Conservation (phyloP, 2,888 invertebrate genomes). For the Rhagophthalmus giganteus region DNA sequence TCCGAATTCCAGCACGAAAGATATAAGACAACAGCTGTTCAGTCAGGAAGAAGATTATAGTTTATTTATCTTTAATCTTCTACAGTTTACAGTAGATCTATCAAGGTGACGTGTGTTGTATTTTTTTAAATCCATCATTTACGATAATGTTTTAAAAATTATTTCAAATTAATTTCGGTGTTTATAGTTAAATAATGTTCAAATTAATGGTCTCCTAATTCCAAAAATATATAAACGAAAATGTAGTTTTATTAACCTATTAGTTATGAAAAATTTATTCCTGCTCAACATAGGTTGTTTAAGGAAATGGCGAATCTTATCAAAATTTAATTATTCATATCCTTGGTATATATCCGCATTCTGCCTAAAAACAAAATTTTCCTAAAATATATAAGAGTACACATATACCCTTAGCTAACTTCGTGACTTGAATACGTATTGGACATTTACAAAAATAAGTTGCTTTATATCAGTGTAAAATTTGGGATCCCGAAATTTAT, state of each 20-base stretch:
- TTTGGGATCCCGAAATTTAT: neutral
- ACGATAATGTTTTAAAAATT: too few species aligned
- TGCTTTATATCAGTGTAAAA: neutral
- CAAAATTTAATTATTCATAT: neutral
- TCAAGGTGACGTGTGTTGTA: too few species aligned
- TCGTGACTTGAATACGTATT: neutral
- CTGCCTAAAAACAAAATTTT: neutral
- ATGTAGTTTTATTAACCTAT: neutral
- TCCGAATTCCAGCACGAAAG: constrained; percentile 24
- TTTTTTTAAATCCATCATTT: neutral
- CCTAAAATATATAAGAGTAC: neutral
- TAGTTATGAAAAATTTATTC: too few species aligned
- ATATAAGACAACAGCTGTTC: constrained; percentile 32
- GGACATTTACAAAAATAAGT: neutral
- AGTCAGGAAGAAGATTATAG: constrained; percentile 16
- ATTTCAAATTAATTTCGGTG: too few species aligned
- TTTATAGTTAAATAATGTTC: too few species aligned
- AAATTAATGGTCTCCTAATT: too few species aligned
- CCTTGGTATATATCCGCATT: neutral
- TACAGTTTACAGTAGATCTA: constrained; percentile 23
- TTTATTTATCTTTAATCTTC: constrained; percentile 28
- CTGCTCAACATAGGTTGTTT: too few species aligned
- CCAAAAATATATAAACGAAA: neutral
- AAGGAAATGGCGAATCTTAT: neutral
- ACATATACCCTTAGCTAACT: neutral